phyloP scores from a whole-genome alignment of 2,797 vertebrate genomes.

The Fundulus diaphanus region DNA sequence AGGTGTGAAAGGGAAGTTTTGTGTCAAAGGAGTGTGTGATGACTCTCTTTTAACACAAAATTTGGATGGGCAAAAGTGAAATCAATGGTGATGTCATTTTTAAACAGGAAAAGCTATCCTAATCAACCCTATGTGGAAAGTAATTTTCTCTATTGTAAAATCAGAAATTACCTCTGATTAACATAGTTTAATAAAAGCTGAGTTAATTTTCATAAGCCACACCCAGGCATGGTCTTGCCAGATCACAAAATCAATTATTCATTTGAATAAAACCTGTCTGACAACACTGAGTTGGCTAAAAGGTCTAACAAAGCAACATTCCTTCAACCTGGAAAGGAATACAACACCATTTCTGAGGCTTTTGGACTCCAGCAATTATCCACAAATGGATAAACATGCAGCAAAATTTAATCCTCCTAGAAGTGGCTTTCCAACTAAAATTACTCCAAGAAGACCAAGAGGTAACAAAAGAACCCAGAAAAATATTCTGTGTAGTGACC shows the following conservation, averaged over 20 bases:
- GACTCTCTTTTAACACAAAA: too few relatives aligned
- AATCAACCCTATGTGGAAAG: background rate
- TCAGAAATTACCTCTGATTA: background rate
- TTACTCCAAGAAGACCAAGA: background rate
- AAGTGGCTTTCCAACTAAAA: background rate
- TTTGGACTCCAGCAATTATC: background rate
- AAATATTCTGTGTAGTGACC: background rate
- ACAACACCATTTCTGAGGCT: background rate
- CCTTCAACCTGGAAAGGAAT: background rate
- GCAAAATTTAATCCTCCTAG: too few relatives aligned
- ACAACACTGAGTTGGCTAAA: background rate
- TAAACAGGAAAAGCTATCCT: background rate
- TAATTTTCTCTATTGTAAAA: slow-evolving; percentile 5
- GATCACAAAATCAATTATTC: too few relatives aligned
- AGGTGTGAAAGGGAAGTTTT: too few relatives aligned
- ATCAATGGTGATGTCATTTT: too few relatives aligned
- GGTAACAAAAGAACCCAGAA: background rate
- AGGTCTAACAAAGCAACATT: background rate
- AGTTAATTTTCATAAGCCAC: background rate
- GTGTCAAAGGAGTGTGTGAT: too few relatives aligned
- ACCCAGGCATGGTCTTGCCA: too few relatives aligned
- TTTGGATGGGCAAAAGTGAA: too few relatives aligned
- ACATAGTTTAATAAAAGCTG: background rate
- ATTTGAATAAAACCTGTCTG: too few relatives aligned
- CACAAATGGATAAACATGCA: background rate